These are phyloP conservation scores for Mamestra configurata DNA, from an alignment of 1,140 invertebrate species.

Conservation along the genomic window DNA sequence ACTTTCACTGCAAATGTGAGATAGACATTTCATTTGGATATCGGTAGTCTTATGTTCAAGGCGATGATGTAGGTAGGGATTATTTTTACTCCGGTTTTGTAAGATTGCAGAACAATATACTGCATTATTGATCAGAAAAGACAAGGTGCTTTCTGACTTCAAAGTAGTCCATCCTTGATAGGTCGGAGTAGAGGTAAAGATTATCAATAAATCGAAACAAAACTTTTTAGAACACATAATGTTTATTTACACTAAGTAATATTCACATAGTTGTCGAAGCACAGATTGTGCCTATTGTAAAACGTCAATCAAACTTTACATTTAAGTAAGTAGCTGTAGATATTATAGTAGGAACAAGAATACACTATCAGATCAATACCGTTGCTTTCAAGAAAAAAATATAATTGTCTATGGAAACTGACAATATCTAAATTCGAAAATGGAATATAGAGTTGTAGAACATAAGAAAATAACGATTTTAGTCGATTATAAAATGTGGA, in stretches of 20 bases:
- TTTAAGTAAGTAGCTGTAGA: slow-evolving; percentile 39
- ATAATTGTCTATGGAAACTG: slow-evolving; percentile 2
- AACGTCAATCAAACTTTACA: slow-evolving; percentile 10
- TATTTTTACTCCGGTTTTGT: too few relatives aligned
- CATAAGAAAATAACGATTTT: not conserved
- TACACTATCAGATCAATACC: slow-evolving; percentile 35
- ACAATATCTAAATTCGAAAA: not conserved
- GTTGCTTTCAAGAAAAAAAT: slow-evolving; percentile 21
- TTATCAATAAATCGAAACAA: slow-evolving; percentile 10
- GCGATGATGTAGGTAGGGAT: too few relatives aligned
- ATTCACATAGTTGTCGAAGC: slow-evolving; percentile 69
- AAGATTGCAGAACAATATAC: too few relatives aligned
- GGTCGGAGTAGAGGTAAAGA: not conserved
- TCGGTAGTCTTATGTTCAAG: too few relatives aligned
- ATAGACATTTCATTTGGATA: too few relatives aligned
- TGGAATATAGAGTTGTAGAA: not conserved
- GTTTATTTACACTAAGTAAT: slow-evolving; percentile 82
- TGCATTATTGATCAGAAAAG: too few relatives aligned
- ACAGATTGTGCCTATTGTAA: slow-evolving; percentile 53
- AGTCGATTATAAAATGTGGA: slow-evolving; percentile 1
- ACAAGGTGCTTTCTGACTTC: too few relatives aligned
- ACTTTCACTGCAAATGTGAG: too few relatives aligned
- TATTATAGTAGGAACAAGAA: slow-evolving; percentile 64
- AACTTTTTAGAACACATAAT: slow-evolving; percentile 78
- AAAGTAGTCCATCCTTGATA: too few relatives aligned